Evolutionary conservation across 2,113 vertebrate species (phyloP), one percentile per base, ranked within the genome.

Genomic region (Vanacampus margaritifer): DNA sequence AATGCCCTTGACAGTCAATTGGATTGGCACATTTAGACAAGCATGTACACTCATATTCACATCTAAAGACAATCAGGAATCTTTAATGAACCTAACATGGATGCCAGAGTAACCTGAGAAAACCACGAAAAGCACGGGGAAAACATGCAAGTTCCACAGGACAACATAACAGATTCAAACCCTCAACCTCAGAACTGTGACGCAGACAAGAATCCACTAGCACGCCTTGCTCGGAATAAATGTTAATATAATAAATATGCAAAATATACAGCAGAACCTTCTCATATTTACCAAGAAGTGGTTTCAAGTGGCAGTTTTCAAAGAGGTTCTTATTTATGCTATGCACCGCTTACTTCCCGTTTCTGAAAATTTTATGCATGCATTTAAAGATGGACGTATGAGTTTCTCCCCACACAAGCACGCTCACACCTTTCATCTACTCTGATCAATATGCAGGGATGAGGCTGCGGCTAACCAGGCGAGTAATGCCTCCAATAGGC

Each of bases 391-490:
- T n/a, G 11, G 1, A 64, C n/a, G 36, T 39, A 60, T 11, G 60
- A 68, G 48, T n/a, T 35, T 60, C 43, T 64, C 19, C 60, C 62
- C 64, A 58, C 48, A 54, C 43, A 16, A 46, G 39, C 59, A 60
- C 24, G 64, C 37, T 23, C 21, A 24, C 17, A 57, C 64, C 63
- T 74, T 75, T 79, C 66, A 73, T 80, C 72, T 71, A 57, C 67
- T 71, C 65, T 76, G 48, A 62, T 76, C 73, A 66, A 67, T 54
- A 82, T 76, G 79, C 74, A 74, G 64, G 10, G 61, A 53, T 72
- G 67, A 73, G 50, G 50, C 66, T 73, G 80, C 72, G 79, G 72
- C 84, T 87, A 73, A 87, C 83, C 79, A 86, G 79, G 78, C 65
- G 23, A 71, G 74, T 82, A 85, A 86, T 80, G 80, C 76, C 50